A percentile compares a stretch with the other conserved stretches of the same genome.
Conservation (phyloP, 1,140 invertebrate species). For the Dufourea novaeangliae region DNA sequence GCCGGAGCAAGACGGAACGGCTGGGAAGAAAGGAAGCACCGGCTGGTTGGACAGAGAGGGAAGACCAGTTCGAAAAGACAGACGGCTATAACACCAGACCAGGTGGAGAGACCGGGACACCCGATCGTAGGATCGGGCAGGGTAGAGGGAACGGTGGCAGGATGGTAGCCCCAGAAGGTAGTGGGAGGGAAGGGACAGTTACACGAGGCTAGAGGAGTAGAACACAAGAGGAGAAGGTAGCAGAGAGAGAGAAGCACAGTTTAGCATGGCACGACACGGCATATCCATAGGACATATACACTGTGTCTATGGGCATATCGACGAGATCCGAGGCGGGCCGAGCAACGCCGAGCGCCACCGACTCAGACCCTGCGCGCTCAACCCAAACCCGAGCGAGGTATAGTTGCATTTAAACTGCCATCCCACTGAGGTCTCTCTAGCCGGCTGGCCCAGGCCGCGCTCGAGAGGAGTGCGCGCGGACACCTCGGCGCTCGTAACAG, state of each 20-base stretch:
- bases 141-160: neutral
- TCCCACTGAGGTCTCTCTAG: slow-evolving; percentile 67
- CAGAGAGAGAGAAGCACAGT: slow-evolving; percentile 6
- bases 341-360: slow-evolving; percentile 69
- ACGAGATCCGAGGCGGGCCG: slow-evolving; percentile 74
- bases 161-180: neutral
- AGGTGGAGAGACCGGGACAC: slow-evolving; percentile 32
- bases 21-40: slow-evolving; percentile 18
- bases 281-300: slow-evolving; percentile 77
- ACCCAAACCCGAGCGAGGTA: slow-evolving; percentile 74
- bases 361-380: slow-evolving; percentile 75
- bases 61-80: neutral
- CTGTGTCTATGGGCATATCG: slow-evolving; percentile 79
- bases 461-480: slow-evolving; percentile 52
- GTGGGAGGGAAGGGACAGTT: neutral
- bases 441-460: slow-evolving; percentile 60
- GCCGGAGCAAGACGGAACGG: neutral
- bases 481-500: slow-evolving; percentile 19
- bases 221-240: slow-evolving; percentile 17
- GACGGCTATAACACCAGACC: neutral
- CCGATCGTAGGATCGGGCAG: neutral
- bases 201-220: slow-evolving; percentile 26
- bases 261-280: slow-evolving; percentile 62
- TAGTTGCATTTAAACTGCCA: slow-evolving; percentile 79
- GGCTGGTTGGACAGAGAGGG: slow-evolving; percentile 1